phyloP scores from a whole-genome alignment of 2,113 vertebrate species.

The Narcine bancroftii region DNA sequence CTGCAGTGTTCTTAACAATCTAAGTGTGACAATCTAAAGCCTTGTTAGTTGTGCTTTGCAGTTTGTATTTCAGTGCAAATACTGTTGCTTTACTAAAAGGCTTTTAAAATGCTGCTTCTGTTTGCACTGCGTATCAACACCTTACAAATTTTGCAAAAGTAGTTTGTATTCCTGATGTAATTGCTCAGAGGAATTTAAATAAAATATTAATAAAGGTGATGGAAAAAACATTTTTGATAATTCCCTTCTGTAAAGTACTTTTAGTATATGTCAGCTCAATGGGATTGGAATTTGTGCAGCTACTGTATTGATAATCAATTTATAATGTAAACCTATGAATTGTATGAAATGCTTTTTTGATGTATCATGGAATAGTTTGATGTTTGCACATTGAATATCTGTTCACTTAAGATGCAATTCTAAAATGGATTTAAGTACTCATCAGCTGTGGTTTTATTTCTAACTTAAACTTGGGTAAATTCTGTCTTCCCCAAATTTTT shows the following conservation, averaged over 20 bases:
- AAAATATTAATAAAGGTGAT: background rate
- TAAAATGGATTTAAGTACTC: background rate
- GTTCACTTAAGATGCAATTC: background rate
- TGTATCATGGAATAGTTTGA: constrained; percentile 28
- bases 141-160: constrained; percentile 15
- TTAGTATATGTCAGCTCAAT: background rate
- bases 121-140: constrained; percentile 26
- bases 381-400: constrained; percentile 25
- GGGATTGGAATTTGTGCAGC: constrained; percentile 1
- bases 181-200: background rate
- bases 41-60: constrained; percentile 55
- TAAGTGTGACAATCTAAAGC: constrained; percentile 59
- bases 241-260: background rate
- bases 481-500: background rate
- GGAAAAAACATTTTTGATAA: background rate
- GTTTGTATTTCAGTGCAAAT: constrained; percentile 41
- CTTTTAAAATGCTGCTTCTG: constrained; percentile 23
- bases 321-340: constrained; percentile 5
- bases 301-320: constrained; percentile 28
- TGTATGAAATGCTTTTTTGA: background rate
- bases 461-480: background rate
- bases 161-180: constrained; percentile 12
- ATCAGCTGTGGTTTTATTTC: background rate
- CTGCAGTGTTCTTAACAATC: constrained; percentile 48
- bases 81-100: constrained; percentile 35